A percentile compares a stretch with the other conserved stretches of the same genome.
phyloP scores from a whole-genome alignment of 2,113 vertebrate species.

The Chamaetylas fuelleborni region DNA sequence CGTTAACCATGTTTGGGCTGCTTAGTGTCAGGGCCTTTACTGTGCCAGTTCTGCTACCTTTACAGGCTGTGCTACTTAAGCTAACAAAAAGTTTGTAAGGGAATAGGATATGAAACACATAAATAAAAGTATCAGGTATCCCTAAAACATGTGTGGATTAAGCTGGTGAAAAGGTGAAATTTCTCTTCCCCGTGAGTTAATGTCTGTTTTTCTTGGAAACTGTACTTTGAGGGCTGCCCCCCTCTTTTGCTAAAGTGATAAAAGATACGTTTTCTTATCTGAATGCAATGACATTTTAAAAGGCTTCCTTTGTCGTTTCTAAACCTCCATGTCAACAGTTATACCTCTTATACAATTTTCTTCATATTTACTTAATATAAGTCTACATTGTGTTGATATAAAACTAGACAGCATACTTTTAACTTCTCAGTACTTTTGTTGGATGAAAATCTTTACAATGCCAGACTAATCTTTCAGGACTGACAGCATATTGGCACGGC shows the following conservation, averaged over 20 bases:
- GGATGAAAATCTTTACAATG: constrained; percentile 73
- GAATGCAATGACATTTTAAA: constrained; percentile 79
- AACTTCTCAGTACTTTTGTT: constrained; percentile 71
- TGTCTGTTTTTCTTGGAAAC: constrained; percentile 73
- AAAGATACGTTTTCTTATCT: constrained; percentile 75
- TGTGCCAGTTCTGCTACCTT: constrained; percentile 58
- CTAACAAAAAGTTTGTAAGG: constrained; percentile 61
- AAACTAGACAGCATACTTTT: constrained; percentile 72
- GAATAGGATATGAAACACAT: constrained; percentile 66
- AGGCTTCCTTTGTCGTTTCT: constrained; percentile 76
- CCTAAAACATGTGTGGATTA: constrained; percentile 75
- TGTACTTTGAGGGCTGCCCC: constrained; percentile 42
- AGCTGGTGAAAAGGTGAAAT: constrained; percentile 75
- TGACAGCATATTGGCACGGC: constrained; percentile 65
- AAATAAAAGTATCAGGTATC: constrained; percentile 74
- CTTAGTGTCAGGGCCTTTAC: constrained; percentile 1
- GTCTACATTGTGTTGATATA: constrained; percentile 69
- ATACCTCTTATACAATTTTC: constrained; percentile 68
- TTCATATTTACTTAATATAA: constrained; percentile 72
- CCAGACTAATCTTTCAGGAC: constrained; percentile 75
- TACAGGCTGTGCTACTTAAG: constrained; percentile 57
- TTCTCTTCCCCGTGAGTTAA: constrained; percentile 72
- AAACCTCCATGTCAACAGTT: constrained; percentile 76
- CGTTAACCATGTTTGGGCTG: neutral
- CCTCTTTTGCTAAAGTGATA: constrained; percentile 67